These are phyloP conservation scores for Pseudoatta argentina DNA, from an alignment of 1,140 invertebrate species.

Conservation along the genomic window DNA sequence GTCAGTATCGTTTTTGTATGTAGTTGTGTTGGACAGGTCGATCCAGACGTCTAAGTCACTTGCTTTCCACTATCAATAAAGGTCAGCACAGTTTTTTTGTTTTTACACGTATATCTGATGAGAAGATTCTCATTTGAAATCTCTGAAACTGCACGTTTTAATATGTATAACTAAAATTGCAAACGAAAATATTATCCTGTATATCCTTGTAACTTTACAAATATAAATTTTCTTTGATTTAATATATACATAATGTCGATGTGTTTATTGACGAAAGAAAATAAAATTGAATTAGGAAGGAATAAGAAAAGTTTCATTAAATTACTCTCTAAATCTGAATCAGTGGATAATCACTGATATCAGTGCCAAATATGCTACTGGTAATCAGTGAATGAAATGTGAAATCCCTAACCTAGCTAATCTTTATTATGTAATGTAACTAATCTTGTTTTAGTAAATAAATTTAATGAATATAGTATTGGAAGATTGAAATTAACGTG, in stretches of 20 bases:
- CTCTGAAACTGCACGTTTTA: neutral
- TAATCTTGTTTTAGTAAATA: too few species aligned
- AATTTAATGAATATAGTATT: too few species aligned
- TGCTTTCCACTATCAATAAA: constrained; percentile 65
- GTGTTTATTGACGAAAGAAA: neutral
- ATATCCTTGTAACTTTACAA: neutral
- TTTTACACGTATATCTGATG: constrained; percentile 9
- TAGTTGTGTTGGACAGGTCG: constrained; percentile 60
- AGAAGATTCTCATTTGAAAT: constrained; percentile 8
- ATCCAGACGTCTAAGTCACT: constrained; percentile 69
- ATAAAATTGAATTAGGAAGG: neutral
- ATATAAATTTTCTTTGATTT: constrained; percentile 12
- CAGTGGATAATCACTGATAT: too few species aligned
- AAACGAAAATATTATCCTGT: neutral
- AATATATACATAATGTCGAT: neutral
- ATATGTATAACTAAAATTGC: constrained; percentile 1
- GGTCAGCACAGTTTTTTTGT: constrained; percentile 25
- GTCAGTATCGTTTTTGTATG: constrained; percentile 61
- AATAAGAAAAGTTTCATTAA: neutral
- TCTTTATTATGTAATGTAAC: too few species aligned
- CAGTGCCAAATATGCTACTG: too few species aligned
- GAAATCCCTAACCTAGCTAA: too few species aligned
- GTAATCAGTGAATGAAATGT: too few species aligned
- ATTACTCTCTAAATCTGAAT: neutral
- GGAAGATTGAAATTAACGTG: too few species aligned